Base-by-base conservation (phyloP, 1,140 invertebrate species). In the Magallana ariakensis region DNA sequence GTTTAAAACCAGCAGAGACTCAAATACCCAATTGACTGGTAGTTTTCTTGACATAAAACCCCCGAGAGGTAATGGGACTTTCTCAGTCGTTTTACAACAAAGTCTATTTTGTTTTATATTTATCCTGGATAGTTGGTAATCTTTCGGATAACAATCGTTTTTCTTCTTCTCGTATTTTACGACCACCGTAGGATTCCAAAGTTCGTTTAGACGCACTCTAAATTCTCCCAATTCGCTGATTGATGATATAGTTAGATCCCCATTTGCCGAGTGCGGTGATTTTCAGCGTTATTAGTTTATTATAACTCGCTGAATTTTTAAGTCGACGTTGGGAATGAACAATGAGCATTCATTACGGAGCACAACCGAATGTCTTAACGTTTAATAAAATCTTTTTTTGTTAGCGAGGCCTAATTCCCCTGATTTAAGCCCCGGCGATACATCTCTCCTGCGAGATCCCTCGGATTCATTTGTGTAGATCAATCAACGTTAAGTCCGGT, bases 231-330 rank as follows among this genome's bases (percentile, higher is more conserved):
- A 75, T 75, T 75, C 66, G 22, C 22, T 75, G 22, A 75, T 75
- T 75, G 66, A 62, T 62, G 58, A 19, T 62, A 62, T 19, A 16
- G 58, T 62, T 62, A 62, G 58, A 75, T 75, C 62, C 62, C 62
- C 62, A 70, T 70, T 70, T 75, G 66, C 66, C 9, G 66, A 75
- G 22, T 60, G 58, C 13, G 58, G 58, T 60, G 58, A 60, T 75
- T 75, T 75, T 75, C 66, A 75, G 22, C 22, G 66, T 75, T 75
- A 75, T 75, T 75, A 75, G 66, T 75, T 75, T 75, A 75, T 75
- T 75, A 75, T 75, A 75, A 75, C 66, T 75, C 22, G 66, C 66
- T 75, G 66, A 75, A 75, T 75, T 75, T 75, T 75, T 26, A 75
- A 75, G 58, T 75, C 66, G 22, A 13, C 66, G 26, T 75, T 75